Evolutionary conservation across 2,888 invertebrate genomes (phyloP), one percentile per base, ranked within the genome.

Genomic region (Ophioninae sp.): DNA sequence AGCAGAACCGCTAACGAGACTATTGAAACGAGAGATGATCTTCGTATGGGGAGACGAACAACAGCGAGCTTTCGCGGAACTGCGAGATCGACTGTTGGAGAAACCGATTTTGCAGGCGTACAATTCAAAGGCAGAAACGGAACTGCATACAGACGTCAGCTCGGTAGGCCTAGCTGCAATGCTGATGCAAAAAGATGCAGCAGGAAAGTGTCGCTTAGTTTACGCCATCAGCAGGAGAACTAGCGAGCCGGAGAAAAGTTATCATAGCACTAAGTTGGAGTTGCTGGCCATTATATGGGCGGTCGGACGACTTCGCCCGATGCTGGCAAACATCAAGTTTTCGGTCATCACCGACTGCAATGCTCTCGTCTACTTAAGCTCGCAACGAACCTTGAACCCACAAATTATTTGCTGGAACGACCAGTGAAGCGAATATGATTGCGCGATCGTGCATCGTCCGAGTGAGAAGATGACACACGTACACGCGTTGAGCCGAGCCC

Each of bases 211-310:
- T 9, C 41, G 41, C 0, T 41, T 41, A 10, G 41, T 59, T 3
- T 59, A 22, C 5, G 59, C 59, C n/a, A 59, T 22, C 59, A 8
- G 59, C 8, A 3, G 59, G 59, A 59, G 22, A 8, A 59, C 22
- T 5, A n/a, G 22, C n/a, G n/a, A n/a, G n/a, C 59, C n/a, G 20
- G 8, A 59, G 7, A n/a, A n/a, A n/a, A n/a, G n/a, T n/a, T 89
- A 89, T 68, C 88, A 88, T 61, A 88, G 88, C 1, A 80, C 82
- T 22, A 86, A 85, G 68, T 68, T 81, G 10, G 75, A 82, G 56
- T 13, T 82, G 7, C 30, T 79, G 8, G 79, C 74, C 5, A 56
- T 56, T 17, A 17, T 56, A 17, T 56, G 56, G 65, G 69, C 64
- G 0, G 63, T 80, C 1, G 39, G 65, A 2, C 59, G 82, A n/a